Evolutionary conservation across 2,888 invertebrate genomes (phyloP), one percentile per base, ranked within the genome.

Genomic region (Helobdella robusta): DNA sequence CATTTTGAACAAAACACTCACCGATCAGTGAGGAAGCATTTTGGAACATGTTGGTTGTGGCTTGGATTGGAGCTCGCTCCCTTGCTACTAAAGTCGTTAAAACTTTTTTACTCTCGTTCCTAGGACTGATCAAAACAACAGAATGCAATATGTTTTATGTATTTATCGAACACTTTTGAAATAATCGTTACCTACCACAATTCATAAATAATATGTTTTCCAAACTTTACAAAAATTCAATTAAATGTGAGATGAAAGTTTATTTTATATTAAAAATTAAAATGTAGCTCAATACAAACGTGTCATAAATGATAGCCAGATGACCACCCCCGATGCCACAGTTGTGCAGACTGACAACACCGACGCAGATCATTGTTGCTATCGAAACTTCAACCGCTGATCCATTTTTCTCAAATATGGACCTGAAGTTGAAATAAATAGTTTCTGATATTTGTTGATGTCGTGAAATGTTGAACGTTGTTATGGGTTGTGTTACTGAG

Each of bases 21-120:
- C 56, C 56, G 1, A 1, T 2, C 25, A 56, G 56, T 8, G 32
- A 59, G 5, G 65, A 54, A 30, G 60, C 50, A 44, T 68, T 62
- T 34, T 46, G 46, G 35, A 68, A 88, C 84, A 86, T 84, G 59
- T 84, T 80, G 4, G 76, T 73, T 4, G 81, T 78, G 0, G 91
- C 85, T 0, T 80, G 83, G 2, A 78, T 78, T 0, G 89, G 89
- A 0, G 89, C 88, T 3, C 80, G 83, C 79, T 89, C 89, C 34
- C 89, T 81, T 0, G 88, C 87, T 69, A 86, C 84, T 0, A 89
- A 81, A n/a, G 72, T 67, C 30, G 34, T 25, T 15, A 66, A 28
- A 23, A 40, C 65, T 20, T 46, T 61, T 23, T 48, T 34, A 11
- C 35, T 25, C 5, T 30, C 34, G 35, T 50, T 52, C 2, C 65